Evolutionary conservation across 2,113 vertebrate genomes (phyloP), one percentile per base, ranked within the genome.

Genomic region (Regulus satrapa): DNA sequence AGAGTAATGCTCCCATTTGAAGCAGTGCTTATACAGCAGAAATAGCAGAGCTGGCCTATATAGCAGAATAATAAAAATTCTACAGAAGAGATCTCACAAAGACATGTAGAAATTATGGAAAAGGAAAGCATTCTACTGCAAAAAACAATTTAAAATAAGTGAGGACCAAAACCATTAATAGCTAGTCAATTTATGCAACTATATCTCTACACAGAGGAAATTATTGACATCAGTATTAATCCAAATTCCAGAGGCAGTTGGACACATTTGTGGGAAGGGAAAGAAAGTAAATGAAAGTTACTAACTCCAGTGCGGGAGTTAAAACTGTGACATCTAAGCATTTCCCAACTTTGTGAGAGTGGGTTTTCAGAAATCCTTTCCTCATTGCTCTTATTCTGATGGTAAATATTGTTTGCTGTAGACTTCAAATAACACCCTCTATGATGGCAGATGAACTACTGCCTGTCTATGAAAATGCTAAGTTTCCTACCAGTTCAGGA

Each of bases 21-120:
- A 94, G 84, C 64, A 81, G 52, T 84, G 89, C 88, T 94, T 94
- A 88, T 62, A 83, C 85, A 95, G 92, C 94, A 97, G 45, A 93
- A 96, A 91, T 62, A 78, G 88, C 85, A 96, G 80, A 94, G 88
- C 62, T 97, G 94, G 91, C 94, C 96, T 96, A 97, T 49, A 91
- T 92, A 97, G 81, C 74, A 89, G 67, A 94, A 94, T 89, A 89
- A 91, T 86, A 87, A 88, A 92, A 95, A 90, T 79, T 77, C 88
- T 49, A 3, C 24, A 89, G 49, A 72, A 64, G 43, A 94, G 49
- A 72, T 76, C 34, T 89, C 79, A 94, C 48, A 92, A 71, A 95
- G 74, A 73, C 89, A 63, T 71, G 52, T 40, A 78, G 64, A 88
- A 92, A 89, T 54, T 2, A 73, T 73, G 81, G 32, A 75, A 75